Evolutionary conservation across 2,797 vertebrate species (phyloP).

Genomic region (Acanthornis magna): DNA sequence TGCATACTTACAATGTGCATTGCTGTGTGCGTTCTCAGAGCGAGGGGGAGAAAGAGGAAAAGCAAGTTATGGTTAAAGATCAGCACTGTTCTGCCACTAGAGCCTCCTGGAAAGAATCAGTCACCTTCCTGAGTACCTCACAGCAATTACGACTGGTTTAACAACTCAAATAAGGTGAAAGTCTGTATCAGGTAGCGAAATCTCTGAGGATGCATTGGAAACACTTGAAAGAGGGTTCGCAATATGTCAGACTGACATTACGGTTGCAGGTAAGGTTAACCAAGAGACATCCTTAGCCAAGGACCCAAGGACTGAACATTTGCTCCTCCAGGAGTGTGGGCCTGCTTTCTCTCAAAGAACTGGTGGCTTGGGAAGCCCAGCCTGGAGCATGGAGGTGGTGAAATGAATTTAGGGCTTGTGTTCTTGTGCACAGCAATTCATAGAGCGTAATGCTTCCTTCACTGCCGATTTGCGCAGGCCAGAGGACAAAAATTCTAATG

Average conservation of each 20-base stretch:
- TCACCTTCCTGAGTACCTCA: not conserved
- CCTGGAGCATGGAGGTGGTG: not conserved
- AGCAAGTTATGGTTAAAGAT: conserved; percentile 11
- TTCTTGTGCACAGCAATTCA: not conserved
- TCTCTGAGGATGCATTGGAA: not conserved
- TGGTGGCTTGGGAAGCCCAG: not conserved
- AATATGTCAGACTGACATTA: not conserved
- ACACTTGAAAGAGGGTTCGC: not conserved
- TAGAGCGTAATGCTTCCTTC: not conserved
- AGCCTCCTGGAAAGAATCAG: not conserved
- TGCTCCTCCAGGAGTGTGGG: not conserved
- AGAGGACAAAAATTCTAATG: not conserved
- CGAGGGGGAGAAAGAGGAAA: not conserved
- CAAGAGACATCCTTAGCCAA: not conserved
- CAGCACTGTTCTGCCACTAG: not conserved
- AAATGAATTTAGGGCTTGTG: not conserved
- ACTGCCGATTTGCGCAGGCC: not conserved
- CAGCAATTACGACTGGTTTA: not conserved
- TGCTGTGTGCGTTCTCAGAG: not conserved
- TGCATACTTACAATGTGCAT: rapidly evolving
- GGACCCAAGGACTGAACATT: not conserved
- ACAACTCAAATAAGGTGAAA: not conserved
- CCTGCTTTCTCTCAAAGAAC: not conserved
- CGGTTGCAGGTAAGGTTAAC: not conserved
- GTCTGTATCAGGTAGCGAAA: not conserved